Evolutionary conservation across 2,888 invertebrate species (phyloP), one percentile per base, ranked within the genome.

Genomic region (Aelia acuminata): DNA sequence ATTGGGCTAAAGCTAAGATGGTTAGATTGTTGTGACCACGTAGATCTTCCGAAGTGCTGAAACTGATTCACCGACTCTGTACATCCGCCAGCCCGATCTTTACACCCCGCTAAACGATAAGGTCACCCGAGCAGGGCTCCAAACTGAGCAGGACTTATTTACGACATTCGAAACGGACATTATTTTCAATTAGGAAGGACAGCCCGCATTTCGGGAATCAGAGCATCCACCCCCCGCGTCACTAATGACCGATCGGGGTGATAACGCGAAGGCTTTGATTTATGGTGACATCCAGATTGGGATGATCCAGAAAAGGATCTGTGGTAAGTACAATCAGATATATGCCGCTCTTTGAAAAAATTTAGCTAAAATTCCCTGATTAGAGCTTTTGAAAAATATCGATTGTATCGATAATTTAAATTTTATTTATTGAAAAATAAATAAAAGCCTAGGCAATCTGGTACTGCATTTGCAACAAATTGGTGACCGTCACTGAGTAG

Each of bases 171-270:
- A n/a, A 3, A 3, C 43, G 80, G 80, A 39, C 80, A 80, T 80
- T 43, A 80, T 80, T 80, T 47, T 80, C 80, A 80, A 80, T 80
- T 80, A 80, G 43, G 43, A 5, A 13, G 43, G 80, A 80, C 80
- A 80, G 80, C 80, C 80, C 80, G 80, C 80, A 80, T 80, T 80
- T 80, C 11, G 43, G 80, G 11, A 80, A 80, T 80, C 80, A 43
- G 80, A 7, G 43, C 80, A 20, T 22, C 80, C 80, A n/a, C 43
- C 39, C 11, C 43, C 43, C 4, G n/a, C 10, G 31, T 35, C 31
- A 31, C 35, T 35, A 70, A 35, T 31, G 35, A 31, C 80, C 13
- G 43, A 43, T 15, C 13, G 4, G 43, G n/a, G 43, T 43, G 43
- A 43, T 80, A 43, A n/a, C 15, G 8, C 43, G 43, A 43, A 43